These are phyloP conservation scores for Triplophysa rosa DNA, from an alignment of 2,113 vertebrate genomes.

Conservation along the genomic window DNA sequence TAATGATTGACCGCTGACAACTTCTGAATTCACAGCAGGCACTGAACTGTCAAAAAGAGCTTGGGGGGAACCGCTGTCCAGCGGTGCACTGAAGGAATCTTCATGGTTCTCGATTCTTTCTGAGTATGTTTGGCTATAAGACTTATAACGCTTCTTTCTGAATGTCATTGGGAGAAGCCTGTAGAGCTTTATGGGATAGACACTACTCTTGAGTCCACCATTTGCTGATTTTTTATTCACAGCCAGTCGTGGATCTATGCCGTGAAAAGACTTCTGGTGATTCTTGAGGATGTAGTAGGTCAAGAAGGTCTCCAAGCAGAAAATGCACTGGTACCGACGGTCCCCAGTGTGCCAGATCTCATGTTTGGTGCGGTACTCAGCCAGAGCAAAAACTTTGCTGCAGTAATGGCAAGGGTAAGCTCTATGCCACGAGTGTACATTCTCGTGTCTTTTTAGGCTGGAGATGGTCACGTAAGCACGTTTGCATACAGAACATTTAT, in stretches of 20 bases:
- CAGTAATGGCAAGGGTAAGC: conserved; percentile 98
- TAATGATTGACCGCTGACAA: conserved; percentile 49
- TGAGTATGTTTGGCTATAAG: conserved; percentile 82
- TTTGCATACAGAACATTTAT: conserved; percentile 91
- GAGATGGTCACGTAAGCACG: conserved; percentile 93
- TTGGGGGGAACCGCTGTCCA: conserved; percentile 70
- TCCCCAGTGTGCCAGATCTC: conserved; percentile 99
- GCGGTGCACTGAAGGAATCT: conserved; percentile 65
- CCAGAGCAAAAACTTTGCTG: conserved; percentile 96
- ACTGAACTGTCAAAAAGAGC: conserved; percentile 76
- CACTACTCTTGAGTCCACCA: conserved; percentile 85
- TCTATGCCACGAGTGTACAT: conserved; percentile 96
- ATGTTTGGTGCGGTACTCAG: conserved; percentile 96
- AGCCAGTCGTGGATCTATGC: conserved; percentile 90
- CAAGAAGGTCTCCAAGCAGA: conserved; percentile 97
- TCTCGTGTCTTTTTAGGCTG: conserved; percentile 93
- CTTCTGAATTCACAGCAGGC: conserved; percentile 63
- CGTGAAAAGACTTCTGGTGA: conserved; percentile 97
- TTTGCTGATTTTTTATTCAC: conserved; percentile 90
- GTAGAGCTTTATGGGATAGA: conserved; percentile 96
- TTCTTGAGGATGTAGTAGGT: conserved; percentile 98
- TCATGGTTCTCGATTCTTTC: conserved; percentile 70
- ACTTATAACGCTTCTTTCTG: conserved; percentile 87
- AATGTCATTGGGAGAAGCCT: conserved; percentile 95
- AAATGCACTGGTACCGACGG: conserved; percentile 96